These are phyloP conservation scores for Corythoichthys intestinalis DNA, from an alignment of 2,113 vertebrate species.

Conservation along the genomic window DNA sequence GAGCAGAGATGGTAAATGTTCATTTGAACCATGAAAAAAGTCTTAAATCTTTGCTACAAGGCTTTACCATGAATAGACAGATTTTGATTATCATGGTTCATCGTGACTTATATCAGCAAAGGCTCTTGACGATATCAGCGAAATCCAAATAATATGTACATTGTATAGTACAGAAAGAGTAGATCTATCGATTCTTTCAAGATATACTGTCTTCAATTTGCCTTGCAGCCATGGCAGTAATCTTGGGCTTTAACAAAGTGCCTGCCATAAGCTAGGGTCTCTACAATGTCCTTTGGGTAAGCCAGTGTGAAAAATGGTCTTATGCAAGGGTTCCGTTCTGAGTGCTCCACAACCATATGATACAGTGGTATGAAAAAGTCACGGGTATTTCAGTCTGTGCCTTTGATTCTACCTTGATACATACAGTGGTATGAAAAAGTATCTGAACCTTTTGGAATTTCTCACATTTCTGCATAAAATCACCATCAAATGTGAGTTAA, in stretches of 20 bases:
- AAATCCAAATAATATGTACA: neutral
- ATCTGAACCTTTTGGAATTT: too few species aligned
- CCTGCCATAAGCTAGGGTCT: constrained; percentile 6
- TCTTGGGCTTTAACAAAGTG: constrained; percentile 4
- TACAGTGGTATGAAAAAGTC: neutral
- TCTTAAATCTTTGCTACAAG: too few species aligned
- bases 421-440: too few species aligned
- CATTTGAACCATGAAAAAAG: too few species aligned
- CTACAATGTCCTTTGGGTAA: constrained; percentile 26
- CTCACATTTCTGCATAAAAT: too few species aligned
- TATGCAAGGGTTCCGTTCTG: constrained; percentile 11
- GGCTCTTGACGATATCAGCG: neutral
- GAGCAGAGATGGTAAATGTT: too few species aligned
- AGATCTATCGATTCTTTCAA: neutral
- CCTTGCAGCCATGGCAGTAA: constrained; percentile 1
- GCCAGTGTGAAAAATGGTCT: constrained; percentile 37
- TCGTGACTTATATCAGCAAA: neutral
- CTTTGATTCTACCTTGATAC: too few species aligned
- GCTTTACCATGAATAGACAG: too few species aligned
- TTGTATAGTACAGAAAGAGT: neutral
- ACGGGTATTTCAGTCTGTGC: too few species aligned
- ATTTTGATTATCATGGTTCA: neutral
- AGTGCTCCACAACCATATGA: constrained; percentile 15
- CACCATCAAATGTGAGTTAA: too few species aligned
- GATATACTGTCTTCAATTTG: neutral